Percentiles rank a stretch among this genome's conserved stretches.
These are phyloP conservation scores for Leptobrachium leishanense DNA, from an alignment of 2,113 vertebrate species.

Conservation along the genomic window DNA sequence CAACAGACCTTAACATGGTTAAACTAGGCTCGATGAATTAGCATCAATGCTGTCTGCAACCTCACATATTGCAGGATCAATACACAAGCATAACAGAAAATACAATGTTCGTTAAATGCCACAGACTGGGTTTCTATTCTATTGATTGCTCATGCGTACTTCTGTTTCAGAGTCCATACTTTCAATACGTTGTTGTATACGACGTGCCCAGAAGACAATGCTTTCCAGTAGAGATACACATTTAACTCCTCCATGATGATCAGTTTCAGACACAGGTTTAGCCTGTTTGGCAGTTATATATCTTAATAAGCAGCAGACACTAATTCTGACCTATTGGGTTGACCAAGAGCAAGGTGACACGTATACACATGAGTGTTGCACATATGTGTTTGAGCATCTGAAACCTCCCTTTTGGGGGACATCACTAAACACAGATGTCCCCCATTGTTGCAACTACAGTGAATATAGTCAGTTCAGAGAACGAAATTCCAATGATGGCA, in stretches of 20 bases:
- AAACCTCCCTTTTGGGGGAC: no score
- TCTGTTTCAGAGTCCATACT: neutral
- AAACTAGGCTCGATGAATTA: neutral
- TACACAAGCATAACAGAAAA: neutral
- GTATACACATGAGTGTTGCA: neutral
- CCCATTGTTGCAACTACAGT: no score
- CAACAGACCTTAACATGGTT: neutral
- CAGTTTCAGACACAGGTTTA: neutral
- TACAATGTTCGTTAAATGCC: neutral
- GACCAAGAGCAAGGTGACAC: neutral
- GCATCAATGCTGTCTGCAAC: neutral
- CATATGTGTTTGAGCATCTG: no score
- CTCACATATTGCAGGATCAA: neutral
- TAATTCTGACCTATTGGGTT: neutral
- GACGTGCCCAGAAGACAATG: neutral
- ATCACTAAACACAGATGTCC: no score
- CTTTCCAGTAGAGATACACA: neutral
- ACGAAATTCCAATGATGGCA: no score
- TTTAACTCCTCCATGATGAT: neutral
- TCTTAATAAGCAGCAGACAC: neutral
- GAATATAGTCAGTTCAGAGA: no score
- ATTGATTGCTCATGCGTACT: neutral
- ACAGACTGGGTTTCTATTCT: neutral
- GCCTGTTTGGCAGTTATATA: neutral
- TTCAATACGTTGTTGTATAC: neutral